phyloP scores from a whole-genome alignment of 2,888 invertebrate species.

The Leucoptera coffeella region DNA sequence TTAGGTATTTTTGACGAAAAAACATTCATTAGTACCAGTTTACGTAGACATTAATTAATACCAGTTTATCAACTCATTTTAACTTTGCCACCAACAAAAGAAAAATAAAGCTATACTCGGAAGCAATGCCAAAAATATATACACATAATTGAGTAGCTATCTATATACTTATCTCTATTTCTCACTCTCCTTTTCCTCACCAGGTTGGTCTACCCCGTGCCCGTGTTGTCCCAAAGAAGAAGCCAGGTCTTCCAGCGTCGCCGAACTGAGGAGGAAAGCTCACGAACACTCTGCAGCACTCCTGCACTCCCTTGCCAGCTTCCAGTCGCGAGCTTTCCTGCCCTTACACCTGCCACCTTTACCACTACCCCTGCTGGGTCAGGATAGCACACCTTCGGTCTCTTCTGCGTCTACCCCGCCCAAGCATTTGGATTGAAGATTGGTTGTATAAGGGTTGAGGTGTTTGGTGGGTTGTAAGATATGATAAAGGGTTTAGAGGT shows the following conservation, averaged over 20 bases:
- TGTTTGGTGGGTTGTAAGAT: constrained; percentile 11
- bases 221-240: constrained; percentile 73
- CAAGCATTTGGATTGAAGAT: constrained; percentile 23
- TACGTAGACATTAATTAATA: no score
- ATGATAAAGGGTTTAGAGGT: no score
- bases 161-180: no score
- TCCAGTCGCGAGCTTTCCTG: constrained; percentile 52
- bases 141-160: no score
- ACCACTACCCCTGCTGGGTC: constrained; percentile 19
- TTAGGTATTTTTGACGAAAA: no score
- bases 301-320: constrained; percentile 65
- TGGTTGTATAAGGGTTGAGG: constrained; percentile 12
- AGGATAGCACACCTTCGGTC: constrained; percentile 11
- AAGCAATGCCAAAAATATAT: no score
- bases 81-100: no score
- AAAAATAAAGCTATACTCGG: no score
- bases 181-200: no score
- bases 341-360: constrained; percentile 30
- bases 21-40: no score
- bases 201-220: constrained; percentile 73
- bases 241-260: constrained; percentile 80
- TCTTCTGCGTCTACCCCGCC: constrained; percentile 12
- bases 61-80: no score
- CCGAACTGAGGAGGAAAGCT: constrained; percentile 86
- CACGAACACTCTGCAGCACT: constrained; percentile 92